These are phyloP conservation scores for Alloscopus bannaensis DNA, from an alignment of 2,888 invertebrate genomes.

Conservation along the genomic window DNA sequence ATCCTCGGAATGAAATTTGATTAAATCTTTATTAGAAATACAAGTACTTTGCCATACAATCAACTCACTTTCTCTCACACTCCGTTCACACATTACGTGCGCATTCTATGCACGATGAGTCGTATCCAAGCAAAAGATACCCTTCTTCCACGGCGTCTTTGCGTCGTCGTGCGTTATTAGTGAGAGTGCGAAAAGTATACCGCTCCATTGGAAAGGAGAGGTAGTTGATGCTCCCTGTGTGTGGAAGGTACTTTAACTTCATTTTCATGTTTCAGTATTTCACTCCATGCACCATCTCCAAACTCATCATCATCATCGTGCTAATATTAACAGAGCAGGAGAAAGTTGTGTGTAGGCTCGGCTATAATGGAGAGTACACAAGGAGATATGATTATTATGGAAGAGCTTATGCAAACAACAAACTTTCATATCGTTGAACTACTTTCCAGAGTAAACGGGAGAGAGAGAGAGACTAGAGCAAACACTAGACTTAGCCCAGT, in stretches of 20 bases:
- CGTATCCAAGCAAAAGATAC: background rate
- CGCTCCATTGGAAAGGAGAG: constrained; percentile 2
- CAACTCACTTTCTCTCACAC: background rate
- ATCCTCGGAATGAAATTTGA: constrained; percentile 38
- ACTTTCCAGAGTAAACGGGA: constrained; percentile 4
- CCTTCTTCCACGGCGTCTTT: background rate
- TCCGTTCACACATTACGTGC: background rate
- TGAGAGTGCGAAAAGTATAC: background rate
- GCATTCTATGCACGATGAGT: background rate
- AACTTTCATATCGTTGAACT: constrained; percentile 11
- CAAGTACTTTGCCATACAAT: background rate
- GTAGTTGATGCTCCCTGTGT: background rate
- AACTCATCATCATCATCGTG: constrained; percentile 35
- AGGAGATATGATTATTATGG: constrained; percentile 33
- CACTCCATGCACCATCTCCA: constrained; percentile 19
- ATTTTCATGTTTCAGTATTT: constrained; percentile 35
- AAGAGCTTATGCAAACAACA: constrained; percentile 34
- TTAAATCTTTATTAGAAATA: constrained; percentile 46
- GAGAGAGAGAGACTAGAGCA: background rate
- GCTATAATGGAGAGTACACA: constrained; percentile 15
- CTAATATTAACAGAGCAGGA: constrained; percentile 24
- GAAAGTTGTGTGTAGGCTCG: background rate
- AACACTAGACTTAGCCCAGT: constrained; percentile 33
- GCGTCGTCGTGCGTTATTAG: background rate
- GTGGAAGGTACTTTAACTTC: constrained; percentile 14